Base-by-base conservation (phyloP, 2,797 vertebrate species). In the Enteromius viviparus region DNA sequence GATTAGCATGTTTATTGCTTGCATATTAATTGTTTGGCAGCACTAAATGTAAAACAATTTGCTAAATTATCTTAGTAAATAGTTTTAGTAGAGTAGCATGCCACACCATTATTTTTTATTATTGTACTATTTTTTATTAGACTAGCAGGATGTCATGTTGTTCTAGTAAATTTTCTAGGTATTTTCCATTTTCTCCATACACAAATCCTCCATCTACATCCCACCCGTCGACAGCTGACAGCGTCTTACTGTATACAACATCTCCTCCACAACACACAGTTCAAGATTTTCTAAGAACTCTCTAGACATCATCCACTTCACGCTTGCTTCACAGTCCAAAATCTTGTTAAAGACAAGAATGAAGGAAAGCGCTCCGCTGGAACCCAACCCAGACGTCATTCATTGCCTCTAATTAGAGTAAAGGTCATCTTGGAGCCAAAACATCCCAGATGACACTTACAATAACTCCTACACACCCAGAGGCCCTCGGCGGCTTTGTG, bases 341-440 rank as follows among this genome's bases (percentile, higher is more conserved):
- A 82, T 85, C 87, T 89, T 87, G 87, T 90, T 88, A 90, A 76
- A 85, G 70, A 84, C 79, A 89, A 47, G 84, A 78, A 74, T 87
- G 81, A 91, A 92, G 85, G 78, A 84, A 82, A 71, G 23, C 77
- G 40, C 76, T 90, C 70, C 76, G 77, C 88, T 76, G 79, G 10
- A 85, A 26, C 45, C 17, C 89, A 82, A 49, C n/a, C 76, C 76
- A 81, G 58, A 86, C 37, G 15, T 82, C 85, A 85, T 82, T 88
- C 82, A 47, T 6, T 3, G 17, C 60, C 84, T 86, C 71, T 89
- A 91, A 94, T 89, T 92, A 72, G 91, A 91, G 85, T 81, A 89
- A 93, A 94, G 92, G 90, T 92, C 87, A 90, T 68, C 47, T 0
- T 51, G 71, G 86, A 88, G 83, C n/a, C 40, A 19, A 87, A 83